Base-by-base conservation (phyloP, 2,888 invertebrate genomes). In the Griposia aprilina region DNA sequence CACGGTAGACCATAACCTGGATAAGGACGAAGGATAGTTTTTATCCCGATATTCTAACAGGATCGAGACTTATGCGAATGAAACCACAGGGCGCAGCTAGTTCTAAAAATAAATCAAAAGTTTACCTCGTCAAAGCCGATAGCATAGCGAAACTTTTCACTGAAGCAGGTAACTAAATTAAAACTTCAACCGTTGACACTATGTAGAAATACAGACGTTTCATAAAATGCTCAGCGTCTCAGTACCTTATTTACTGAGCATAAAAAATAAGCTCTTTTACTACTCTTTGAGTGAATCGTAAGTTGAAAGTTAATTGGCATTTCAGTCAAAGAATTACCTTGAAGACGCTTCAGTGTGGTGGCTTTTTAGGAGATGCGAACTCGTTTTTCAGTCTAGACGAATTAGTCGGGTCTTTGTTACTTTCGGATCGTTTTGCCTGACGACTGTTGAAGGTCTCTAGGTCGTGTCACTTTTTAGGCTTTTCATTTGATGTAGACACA, bases 131-230 rank as follows among this genome's bases (percentile, higher is more conserved):
- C 79, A 79, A 41, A 81, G 45, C 57, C 68, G 45, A 41, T 52
- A 60, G 45, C 50, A 73, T 55, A 13, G 48, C 20, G 45, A 66
- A 68, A 76, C 52, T 75, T 74, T 63, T 20, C 62, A 55, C 52
- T 48, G 68, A 57, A 72, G 50, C 71, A 70, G 69, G 75, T 81
- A 85, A 87, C 73, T 87, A 68, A 74, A 78, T 87, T 85, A 74
- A 81, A 85, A 85, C 63, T 82, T 81, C 63, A 52, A 52, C 17
- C 65, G 71, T 76, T 65, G 63, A 72, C 68, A 72, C 74, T 68
- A 76, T 57, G 36, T 70, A 59, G 52, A 71, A 50, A 76, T 75
- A 80, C 57, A 73, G 76, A 77, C 62, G 41, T 60, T 85, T 74
- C 55, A 80, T 70, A 65, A 74, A 84, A 76, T 74, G 50, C 57